Conservation (phyloP, 2,797 vertebrate genomes). For the Danio choprae region DNA sequence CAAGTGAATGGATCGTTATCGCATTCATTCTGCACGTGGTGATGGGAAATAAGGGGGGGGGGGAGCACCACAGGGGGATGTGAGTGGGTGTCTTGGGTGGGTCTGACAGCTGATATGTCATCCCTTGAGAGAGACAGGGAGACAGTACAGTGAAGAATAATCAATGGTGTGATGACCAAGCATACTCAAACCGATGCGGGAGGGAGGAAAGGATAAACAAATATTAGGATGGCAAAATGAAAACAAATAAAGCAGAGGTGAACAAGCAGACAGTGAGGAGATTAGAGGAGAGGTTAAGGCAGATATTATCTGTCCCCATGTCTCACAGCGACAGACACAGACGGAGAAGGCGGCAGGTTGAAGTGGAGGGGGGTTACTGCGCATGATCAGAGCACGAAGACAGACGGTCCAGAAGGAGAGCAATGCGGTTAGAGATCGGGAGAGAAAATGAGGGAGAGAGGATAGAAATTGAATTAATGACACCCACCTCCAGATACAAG, state of each 20-base stretch:
- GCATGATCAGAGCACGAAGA: constrained; percentile 65
- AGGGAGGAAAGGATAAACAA: constrained; percentile 23
- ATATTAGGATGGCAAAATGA: constrained; percentile 32
- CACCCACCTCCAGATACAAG: constrained; percentile 72
- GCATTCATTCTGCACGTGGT: constrained; percentile 1
- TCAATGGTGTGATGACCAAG: constrained; percentile 52
- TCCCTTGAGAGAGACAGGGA: constrained; percentile 22
- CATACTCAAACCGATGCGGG: background rate
- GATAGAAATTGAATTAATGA: constrained; percentile 69
- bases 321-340: constrained; percentile 80
- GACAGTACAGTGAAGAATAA: constrained; percentile 37
- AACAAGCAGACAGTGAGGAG: constrained; percentile 23
- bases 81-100: constrained; percentile 47
- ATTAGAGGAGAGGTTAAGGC: constrained; percentile 61
- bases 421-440: constrained; percentile 70
- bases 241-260: constrained; percentile 47
- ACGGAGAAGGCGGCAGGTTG: constrained; percentile 76
- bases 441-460: constrained; percentile 64
- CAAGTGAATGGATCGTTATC: constrained; percentile 7
- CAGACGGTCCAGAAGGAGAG: constrained; percentile 74
- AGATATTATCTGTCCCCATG: constrained; percentile 75
- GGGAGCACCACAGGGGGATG: constrained; percentile 18
- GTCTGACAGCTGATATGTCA: constrained; percentile 49
- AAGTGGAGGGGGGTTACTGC: constrained; percentile 65
- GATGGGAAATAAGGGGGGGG: background rate